phyloP scores from a whole-genome alignment of 2,113 vertebrate species.

The Colistium nudipinnis region DNA sequence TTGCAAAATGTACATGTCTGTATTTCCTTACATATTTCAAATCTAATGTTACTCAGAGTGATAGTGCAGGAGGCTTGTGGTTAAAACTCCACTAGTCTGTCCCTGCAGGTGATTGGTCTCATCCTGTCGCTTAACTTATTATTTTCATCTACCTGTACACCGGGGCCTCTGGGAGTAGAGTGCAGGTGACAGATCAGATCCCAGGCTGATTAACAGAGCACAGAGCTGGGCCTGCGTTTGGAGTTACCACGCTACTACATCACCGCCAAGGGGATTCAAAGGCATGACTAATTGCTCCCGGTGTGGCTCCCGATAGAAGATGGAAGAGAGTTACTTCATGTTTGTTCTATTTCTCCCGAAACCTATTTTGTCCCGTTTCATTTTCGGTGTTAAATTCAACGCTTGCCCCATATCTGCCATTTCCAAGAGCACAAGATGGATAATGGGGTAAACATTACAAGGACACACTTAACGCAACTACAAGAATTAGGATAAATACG shows the following conservation, averaged over 20 bases:
- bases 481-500: too few species aligned
- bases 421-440: conserved; percentile 7
- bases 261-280: conserved; percentile 45
- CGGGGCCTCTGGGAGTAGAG: conserved; percentile 1
- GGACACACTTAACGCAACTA: not conserved
- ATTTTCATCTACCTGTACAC: conserved; percentile 9
- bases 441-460: not conserved
- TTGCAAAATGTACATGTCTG: not conserved
- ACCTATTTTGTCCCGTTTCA: conserved; percentile 2
- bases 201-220: conserved; percentile 67
- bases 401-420: conserved; percentile 23
- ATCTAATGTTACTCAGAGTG: not conserved
- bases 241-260: conserved; percentile 37
- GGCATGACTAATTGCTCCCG: conserved; percentile 53
- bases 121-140: conserved; percentile 15
- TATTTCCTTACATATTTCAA: not conserved
- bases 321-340: conserved; percentile 25
- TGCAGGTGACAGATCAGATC: conserved; percentile 54
- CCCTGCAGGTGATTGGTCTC: conserved; percentile 28
- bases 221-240: conserved; percentile 28
- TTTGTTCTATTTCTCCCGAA: conserved; percentile 37
- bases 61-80: conserved; percentile 12
- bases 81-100: conserved; percentile 11
- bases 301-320: conserved; percentile 31
- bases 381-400: conserved; percentile 12